Percentiles rank a stretch among this genome's conserved stretches.
Evolutionary conservation across 2,888 invertebrate species (phyloP).

Genomic region (Dryocosmus kuriphilus): DNA sequence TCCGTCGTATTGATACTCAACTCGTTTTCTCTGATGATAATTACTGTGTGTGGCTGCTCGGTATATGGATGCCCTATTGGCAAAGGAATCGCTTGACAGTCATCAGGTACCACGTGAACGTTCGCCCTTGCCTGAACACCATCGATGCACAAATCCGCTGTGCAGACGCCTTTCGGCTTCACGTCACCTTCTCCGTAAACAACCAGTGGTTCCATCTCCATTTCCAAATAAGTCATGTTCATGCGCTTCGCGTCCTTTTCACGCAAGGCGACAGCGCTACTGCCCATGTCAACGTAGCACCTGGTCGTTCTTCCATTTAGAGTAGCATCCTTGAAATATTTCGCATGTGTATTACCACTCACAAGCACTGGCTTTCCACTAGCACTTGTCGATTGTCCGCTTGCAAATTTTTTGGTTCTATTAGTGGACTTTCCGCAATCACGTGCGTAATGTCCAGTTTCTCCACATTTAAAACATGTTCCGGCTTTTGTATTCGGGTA

Average conservation of each 20-base stretch:
- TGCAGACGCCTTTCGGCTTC: no score
- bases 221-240: not conserved
- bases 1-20: not conserved
- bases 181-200: not conserved
- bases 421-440: not conserved
- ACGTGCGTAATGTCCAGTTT: not conserved
- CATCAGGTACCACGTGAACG: no score
- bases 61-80: no score
- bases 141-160: no score
- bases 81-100: no score
- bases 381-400: not conserved
- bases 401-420: not conserved
- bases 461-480: not conserved
- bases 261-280: not conserved
- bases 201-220: not conserved
- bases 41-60: not conserved
- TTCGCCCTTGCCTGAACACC: no score
- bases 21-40: not conserved
- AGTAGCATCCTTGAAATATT: no score
- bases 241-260: no score
- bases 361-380: not conserved
- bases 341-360: not conserved
- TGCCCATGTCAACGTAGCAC: no score
- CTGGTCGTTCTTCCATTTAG: no score
- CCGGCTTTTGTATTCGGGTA: not conserved